These are phyloP conservation scores for Hipparchia semele DNA, from an alignment of 2,888 invertebrate genomes.

Conservation along the genomic window DNA sequence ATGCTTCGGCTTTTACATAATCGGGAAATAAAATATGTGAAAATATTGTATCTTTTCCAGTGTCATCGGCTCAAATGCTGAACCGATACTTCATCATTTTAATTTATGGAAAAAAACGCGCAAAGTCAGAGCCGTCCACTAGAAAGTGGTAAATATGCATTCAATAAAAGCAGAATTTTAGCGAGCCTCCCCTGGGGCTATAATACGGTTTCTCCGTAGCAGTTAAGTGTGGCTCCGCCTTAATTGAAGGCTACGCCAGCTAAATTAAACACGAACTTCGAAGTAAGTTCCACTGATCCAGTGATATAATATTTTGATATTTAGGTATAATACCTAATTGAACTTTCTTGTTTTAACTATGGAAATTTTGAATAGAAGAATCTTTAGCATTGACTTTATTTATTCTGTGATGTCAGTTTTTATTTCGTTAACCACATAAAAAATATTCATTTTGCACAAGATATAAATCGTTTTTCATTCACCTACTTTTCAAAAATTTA, in stretches of 20 bases:
- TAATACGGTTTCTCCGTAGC: slow-evolving; percentile 18
- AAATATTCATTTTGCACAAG: too few relatives aligned
- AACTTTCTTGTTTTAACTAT: not conserved
- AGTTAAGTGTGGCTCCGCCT: slow-evolving; percentile 32
- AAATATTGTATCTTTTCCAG: too few relatives aligned
- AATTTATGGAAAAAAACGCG: not conserved
- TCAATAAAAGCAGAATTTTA: slow-evolving; percentile 10
- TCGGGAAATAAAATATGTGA: too few relatives aligned
- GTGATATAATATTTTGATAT: slow-evolving; percentile 26
- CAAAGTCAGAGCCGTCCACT: not conserved
- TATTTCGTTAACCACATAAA: too few relatives aligned
- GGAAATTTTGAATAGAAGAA: not conserved
- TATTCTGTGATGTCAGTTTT: too few relatives aligned
- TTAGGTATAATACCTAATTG: not conserved
- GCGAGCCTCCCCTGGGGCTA: slow-evolving; percentile 26
- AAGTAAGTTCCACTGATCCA: slow-evolving; percentile 27
- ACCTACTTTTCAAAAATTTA: too few relatives aligned
- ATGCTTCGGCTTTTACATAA: too few relatives aligned
- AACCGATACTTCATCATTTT: too few relatives aligned
- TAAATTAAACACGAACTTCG: slow-evolving; percentile 34
- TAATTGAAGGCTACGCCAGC: slow-evolving; percentile 32
- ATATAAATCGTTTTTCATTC: too few relatives aligned
- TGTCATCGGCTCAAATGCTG: too few relatives aligned
- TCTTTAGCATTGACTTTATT: too few relatives aligned
- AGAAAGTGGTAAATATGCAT: not conserved